Evolutionary conservation across 2,797 vertebrate genomes (phyloP).

Genomic region (Balearica regulorum): DNA sequence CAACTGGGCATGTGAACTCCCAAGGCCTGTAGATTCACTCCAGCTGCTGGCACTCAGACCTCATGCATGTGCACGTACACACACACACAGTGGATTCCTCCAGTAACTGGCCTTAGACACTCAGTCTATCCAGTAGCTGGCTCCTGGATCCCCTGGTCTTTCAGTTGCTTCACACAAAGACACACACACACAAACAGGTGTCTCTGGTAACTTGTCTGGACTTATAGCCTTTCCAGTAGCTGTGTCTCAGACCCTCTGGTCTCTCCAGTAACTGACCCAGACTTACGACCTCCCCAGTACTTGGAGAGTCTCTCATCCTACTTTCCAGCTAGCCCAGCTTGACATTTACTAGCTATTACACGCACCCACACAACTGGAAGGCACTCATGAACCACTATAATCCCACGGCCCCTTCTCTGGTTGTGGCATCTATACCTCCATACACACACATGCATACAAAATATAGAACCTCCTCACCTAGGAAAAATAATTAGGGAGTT

Average conservation of each 20-base stretch:
- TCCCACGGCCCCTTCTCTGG: not conserved
- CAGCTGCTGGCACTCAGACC: not conserved
- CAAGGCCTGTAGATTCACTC: not conserved
- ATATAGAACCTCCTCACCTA: not conserved
- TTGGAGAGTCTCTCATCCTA: not conserved
- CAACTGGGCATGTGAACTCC: not conserved
- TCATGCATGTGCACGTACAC: not conserved
- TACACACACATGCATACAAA: not conserved
- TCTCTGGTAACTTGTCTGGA: not conserved
- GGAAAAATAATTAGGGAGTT: not conserved
- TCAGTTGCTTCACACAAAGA: not conserved
- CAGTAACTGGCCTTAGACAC: not conserved
- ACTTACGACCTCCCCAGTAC: not conserved
- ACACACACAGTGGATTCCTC: not conserved
- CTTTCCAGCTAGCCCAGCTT: not conserved
- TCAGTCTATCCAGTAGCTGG: no score
- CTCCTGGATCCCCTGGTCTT: not conserved
- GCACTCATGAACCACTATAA: not conserved
- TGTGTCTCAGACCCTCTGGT: not conserved
- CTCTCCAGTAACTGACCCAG: not conserved
- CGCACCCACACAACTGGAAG: not conserved
- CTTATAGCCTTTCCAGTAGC: not conserved
- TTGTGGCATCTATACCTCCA: not conserved
- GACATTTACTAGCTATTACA: not conserved
- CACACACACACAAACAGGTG: not conserved